Evolutionary conservation across 2,888 invertebrate species (phyloP), one percentile per base, ranked within the genome.

Genomic region (Drosophila cognata): DNA sequence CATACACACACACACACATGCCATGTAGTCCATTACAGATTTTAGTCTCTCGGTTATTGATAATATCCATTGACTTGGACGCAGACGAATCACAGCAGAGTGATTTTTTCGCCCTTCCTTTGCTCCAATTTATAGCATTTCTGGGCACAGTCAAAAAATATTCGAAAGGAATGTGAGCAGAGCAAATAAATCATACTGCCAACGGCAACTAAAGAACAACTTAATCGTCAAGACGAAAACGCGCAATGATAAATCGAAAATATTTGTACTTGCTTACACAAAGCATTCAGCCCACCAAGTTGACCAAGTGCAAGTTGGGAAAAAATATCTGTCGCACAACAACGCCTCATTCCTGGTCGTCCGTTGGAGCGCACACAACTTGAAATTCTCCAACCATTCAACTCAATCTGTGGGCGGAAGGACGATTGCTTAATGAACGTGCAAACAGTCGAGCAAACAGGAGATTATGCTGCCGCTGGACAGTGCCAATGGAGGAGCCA

Each of bases 241-340:
- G 74, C 79, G 79, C 79, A 84, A 84, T 89, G 85, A 86, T 89
- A 86, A 86, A 85, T 85, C 87, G 89, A 89, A 89, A 87, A 85
- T 84, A 77, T 74, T 84, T 74, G 71, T 65, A 76, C 73, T 81
- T 86, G 82, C 87, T 89, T 84, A 84, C 85, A 76, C 84, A 85
- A 77, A 79, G 67, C 57, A 66, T 53, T 62, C 64, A 56, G 61
- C 68, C 70, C 59, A 60, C 77, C 55, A 55, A 68, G 56, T 60
- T 52, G 50, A 25, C 62, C 64, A 60, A 57, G 46, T 41, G 65
- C 56, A 72, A 71, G 58, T 3, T 29, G 21, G 41, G 56, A 53
- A 53, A 16, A 51, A 60, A 63, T 52, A 57, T 46, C 33, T 77
- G 74, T 79, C 77, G 46, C 63, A 58, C 38, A 58, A 62, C 53